A percentile compares a stretch with the other conserved stretches of the same genome.
These are phyloP conservation scores for Aviceda subcristata DNA, from an alignment of 2,113 vertebrate species.

Conservation along the genomic window DNA sequence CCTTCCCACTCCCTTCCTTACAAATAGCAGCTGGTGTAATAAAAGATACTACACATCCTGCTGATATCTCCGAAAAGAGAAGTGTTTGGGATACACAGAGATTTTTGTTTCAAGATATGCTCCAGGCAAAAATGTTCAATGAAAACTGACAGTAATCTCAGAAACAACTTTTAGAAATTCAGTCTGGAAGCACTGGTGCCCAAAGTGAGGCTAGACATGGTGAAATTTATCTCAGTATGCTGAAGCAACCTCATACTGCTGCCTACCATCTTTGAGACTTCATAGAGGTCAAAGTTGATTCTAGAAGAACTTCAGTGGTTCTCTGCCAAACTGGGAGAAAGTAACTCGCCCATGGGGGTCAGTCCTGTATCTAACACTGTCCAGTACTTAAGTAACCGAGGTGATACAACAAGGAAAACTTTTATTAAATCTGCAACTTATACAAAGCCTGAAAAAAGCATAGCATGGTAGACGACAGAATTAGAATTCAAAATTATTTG, in stretches of 20 bases:
- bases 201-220: neutral
- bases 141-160: neutral
- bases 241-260: neutral
- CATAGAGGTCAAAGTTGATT: neutral
- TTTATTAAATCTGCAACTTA: neutral
- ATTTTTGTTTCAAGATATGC: neutral
- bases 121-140: neutral
- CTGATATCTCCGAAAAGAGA: neutral
- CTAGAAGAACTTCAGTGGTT: neutral
- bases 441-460: neutral
- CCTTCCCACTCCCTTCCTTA: neutral
- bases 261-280: neutral
- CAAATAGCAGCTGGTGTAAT: neutral
- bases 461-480: neutral
- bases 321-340: neutral
- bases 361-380: neutral
- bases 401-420: neutral
- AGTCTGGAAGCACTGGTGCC: neutral
- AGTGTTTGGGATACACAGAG: neutral
- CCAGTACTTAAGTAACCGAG: neutral
- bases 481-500: neutral
- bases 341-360: fast-evolving
- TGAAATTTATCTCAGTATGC: neutral
- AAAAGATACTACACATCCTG: neutral
- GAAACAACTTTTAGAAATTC: neutral